phyloP scores from a whole-genome alignment of 2,113 vertebrate species.

The Ictidomys tridecemlineatus region DNA sequence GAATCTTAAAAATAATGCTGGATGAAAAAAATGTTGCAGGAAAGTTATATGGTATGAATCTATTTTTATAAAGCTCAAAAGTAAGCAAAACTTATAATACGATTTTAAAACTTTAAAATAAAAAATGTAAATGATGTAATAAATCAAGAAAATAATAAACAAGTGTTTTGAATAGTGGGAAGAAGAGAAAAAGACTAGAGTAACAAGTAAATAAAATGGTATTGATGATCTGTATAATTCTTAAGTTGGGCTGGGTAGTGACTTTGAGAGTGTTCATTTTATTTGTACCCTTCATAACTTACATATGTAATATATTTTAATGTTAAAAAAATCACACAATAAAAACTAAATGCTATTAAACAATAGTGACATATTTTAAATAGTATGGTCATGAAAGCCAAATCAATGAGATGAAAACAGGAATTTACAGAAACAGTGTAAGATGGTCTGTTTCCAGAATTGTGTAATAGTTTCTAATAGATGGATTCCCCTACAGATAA shows the following conservation, averaged over 20 bases:
- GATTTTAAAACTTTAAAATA: conserved; percentile 3
- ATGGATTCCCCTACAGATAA: neutral
- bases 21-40: neutral
- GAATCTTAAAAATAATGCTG: neutral
- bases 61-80: conserved; percentile 43
- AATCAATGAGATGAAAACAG: neutral
- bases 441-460: neutral
- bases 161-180: neutral
- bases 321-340: neutral
- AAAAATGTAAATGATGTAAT: neutral
- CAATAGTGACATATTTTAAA: neutral
- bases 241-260: neutral
- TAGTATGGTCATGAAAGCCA: neutral
- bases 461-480: neutral
- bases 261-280: neutral
- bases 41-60: neutral
- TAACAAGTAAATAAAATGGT: neutral
- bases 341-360: conserved; percentile 1
- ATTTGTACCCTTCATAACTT: neutral
- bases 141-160: conserved; percentile 9
- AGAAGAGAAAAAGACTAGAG: neutral
- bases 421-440: neutral
- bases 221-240: neutral
- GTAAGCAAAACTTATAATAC: neutral
- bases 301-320: neutral